A percentile compares a stretch with the other conserved stretches of the same genome.
phyloP scores from a whole-genome alignment of 2,888 invertebrate genomes.

The Hirtodrosophila trivittata region DNA sequence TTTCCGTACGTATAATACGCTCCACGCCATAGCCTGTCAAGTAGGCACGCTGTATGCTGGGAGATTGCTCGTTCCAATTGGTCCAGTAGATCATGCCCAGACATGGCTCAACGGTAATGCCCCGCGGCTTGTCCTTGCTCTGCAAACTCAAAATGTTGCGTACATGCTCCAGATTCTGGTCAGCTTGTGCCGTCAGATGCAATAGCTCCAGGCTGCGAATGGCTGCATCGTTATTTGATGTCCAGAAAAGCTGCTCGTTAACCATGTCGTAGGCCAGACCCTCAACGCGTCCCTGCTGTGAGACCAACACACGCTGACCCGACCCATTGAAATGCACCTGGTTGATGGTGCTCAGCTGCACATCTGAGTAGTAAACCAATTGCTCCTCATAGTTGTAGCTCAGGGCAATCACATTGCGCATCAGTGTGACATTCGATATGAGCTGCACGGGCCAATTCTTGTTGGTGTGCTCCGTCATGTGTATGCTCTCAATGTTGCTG shows the following conservation, averaged over 20 bases:
- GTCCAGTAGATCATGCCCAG: constrained; percentile 91
- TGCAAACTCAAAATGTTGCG: constrained; percentile 87
- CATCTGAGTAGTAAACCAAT: constrained; percentile 93
- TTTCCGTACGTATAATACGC: constrained; percentile 90
- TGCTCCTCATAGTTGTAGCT: constrained; percentile 89
- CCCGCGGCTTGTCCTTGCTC: constrained; percentile 91
- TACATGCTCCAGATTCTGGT: constrained; percentile 84
- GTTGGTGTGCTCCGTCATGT: constrained; percentile 88
- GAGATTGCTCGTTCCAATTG: constrained; percentile 93
- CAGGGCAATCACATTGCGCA: constrained; percentile 94
- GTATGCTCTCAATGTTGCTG: constrained; percentile 91
- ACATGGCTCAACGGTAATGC: constrained; percentile 93
- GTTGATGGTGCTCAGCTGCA: constrained; percentile 93
- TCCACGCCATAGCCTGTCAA: constrained; percentile 88
- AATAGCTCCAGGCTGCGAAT: constrained; percentile 84
- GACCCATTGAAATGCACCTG: constrained; percentile 92
- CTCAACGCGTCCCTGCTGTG: constrained; percentile 93
- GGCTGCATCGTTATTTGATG: constrained; percentile 91
- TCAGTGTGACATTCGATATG: constrained; percentile 88
- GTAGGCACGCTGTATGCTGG: constrained; percentile 91
- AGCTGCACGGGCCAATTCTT: constrained; percentile 91
- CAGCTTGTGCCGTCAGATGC: constrained; percentile 56
- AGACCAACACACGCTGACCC: constrained; percentile 88
- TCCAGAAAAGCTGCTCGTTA: constrained; percentile 92
- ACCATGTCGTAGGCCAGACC: constrained; percentile 91